Base-by-base conservation (phyloP, 2,888 invertebrate genomes). In the Lasioglossum vierecki region DNA sequence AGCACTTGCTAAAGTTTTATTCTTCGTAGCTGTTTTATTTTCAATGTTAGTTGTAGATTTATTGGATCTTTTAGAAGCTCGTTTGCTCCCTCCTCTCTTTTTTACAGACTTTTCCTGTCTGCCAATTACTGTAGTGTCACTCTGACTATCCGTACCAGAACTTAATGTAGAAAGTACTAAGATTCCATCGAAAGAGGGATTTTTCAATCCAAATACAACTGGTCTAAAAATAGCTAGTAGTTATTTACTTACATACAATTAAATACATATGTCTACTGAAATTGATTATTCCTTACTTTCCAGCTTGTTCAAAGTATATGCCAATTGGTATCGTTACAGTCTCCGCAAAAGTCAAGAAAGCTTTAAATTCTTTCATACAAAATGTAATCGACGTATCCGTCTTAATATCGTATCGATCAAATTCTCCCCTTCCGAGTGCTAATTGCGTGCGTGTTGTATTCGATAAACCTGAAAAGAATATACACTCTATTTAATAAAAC, bases 331-430 rank as follows among this genome's bases (percentile, higher is more conserved):
- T 95, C 91, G 96, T 96, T 13, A 97, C 95, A 1, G 96, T 96
- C 95, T 98, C 99, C 0, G 98, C 97, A 95, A 98, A 98, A 41
- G 96, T 95, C 39, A 98, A 95, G 26, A 98, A 96, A 1, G 98
- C 98, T 93, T 97, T 95, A 81, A 99, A 96, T 93, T 98, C 98
- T 94, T 98, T 98, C 77, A 98, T 95, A 87, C 98, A 97, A 95
- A 98, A 98, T 88, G 98, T 98, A 49, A 99, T 96, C 39, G 96
- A 96, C 0, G 97, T 96, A 90, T 97, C 97, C 78, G 96, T 94
- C 1, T 95, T 96, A 90, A 98, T 96, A 82, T 94, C 95, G 92
- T 97, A 98, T 76, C 96, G 95, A 84, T 96, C 97, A 96, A 98
- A 98, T 94, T 98, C 98, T 71, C 96, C 96, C 4, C 96, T 95